Conservation (phyloP, 2,888 invertebrate species). For the Agonopterix alstromeriana region DNA sequence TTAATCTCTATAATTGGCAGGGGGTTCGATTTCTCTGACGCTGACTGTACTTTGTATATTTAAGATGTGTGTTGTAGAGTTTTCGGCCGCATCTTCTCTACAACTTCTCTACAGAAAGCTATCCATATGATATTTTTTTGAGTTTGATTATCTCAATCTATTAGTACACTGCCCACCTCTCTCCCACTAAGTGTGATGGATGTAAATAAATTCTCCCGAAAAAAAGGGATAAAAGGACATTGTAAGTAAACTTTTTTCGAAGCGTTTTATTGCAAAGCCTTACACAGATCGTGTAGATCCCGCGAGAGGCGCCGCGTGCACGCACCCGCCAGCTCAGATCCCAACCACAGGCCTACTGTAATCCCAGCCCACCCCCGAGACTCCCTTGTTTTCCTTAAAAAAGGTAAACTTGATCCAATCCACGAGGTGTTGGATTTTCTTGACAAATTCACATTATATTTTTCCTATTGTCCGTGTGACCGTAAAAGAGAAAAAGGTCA, state of each 20-base stretch:
- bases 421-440: conserved; percentile 56
- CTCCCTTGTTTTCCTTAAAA: conserved; percentile 42
- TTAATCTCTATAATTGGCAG: too few species aligned
- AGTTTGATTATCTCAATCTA: too few species aligned
- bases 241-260: conserved; percentile 22
- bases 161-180: neutral
- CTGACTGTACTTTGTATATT: too few species aligned
- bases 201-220: conserved; percentile 17
- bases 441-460: conserved; percentile 61
- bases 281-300: conserved; percentile 39
- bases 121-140: too few species aligned
- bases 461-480: conserved; percentile 41
- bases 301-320: conserved; percentile 31
- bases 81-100: too few species aligned
- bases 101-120: too few species aligned
- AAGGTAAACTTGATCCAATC: conserved; percentile 54
- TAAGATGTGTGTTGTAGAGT: too few species aligned
- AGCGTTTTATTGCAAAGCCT: conserved; percentile 45
- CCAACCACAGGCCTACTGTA: conserved; percentile 24
- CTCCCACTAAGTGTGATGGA: conserved; percentile 29
- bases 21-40: too few species aligned
- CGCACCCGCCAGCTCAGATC: conserved; percentile 10
- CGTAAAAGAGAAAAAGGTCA: conserved; percentile 51
- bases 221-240: conserved; percentile 9
- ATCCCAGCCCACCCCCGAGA: conserved; percentile 37